Evolutionary conservation across 2,797 vertebrate genomes (phyloP), one percentile per base, ranked within the genome.

Genomic region (Coregonus sp.): DNA sequence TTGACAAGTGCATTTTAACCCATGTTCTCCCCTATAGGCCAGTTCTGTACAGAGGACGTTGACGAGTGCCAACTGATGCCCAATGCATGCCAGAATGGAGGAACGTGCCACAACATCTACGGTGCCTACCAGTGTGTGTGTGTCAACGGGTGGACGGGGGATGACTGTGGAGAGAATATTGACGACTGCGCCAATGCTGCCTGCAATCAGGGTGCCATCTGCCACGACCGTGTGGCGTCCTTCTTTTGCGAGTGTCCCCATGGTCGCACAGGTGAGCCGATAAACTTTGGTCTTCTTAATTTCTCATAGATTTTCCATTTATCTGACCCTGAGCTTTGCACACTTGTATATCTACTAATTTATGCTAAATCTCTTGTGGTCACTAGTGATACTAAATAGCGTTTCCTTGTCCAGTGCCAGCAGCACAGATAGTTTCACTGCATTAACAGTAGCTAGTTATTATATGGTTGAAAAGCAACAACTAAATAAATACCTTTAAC

Each of bases 11-110:
- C 9, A 66, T 20, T 25, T 16, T 16, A 2, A 5, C 18, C 25
- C 61, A 56, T 16, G 33, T 40, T 35, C 9, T 51, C 70, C 31
- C 52, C 50, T 29, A 0, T 89, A 99, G 98, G 98, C 81, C 97
- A 97, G 89, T 95, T 95, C 87, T 99, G 98, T 86, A 95, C 92
- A 0, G 97, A 98, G 73, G 97, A 98, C 0, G 97, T 99, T 15
- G 97, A 98, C 0, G 97, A 99, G 84, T 99, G 98, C 83, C 96
- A 96, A 85, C 93, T 98, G 82, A 97, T 97, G 96, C 98, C 98
- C 84, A 98, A 98, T 0, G 96, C 96, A 72, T 99, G 98, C 89
- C 97, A 98, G 82, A 99, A 99, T 0, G 97, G 98, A 0, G 97
- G 97, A 54, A 98, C 98, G 5, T 99, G 97, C 91, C 95, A 96